Evolutionary conservation across 1,140 invertebrate species (phyloP).

Genomic region (Drosophila sulfurigaster): DNA sequence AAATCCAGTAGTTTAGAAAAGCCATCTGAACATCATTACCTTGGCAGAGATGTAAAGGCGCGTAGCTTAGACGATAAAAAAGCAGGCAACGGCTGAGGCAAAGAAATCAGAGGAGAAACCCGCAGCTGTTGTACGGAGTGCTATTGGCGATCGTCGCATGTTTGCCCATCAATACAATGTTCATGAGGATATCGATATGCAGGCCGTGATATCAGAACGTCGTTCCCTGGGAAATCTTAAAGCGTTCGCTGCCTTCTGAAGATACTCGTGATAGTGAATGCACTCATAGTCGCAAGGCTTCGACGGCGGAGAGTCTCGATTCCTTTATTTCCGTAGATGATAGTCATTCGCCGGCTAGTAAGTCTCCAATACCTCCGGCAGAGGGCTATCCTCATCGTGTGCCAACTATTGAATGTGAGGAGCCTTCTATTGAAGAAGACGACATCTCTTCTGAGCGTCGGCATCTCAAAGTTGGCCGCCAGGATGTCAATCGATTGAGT

Average conservation of each 20-base stretch:
- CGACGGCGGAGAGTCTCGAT: constrained; percentile 87
- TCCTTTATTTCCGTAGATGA: constrained; percentile 85
- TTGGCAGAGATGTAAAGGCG: constrained; percentile 87
- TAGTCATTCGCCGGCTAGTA: constrained; percentile 75
- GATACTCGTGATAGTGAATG: constrained; percentile 81
- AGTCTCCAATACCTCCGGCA: constrained; percentile 65
- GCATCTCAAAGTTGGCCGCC: constrained; percentile 72
- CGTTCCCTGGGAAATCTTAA: constrained; percentile 86
- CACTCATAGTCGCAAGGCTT: constrained; percentile 83
- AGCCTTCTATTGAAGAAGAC: constrained; percentile 80
- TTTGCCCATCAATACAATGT: constrained; percentile 81
- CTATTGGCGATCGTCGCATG: constrained; percentile 80
- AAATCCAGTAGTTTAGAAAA: constrained; percentile 87
- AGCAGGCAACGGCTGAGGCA: constrained; percentile 51
- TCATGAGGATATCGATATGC: constrained; percentile 86
- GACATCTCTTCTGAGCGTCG: constrained; percentile 69
- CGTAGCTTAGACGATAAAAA: constrained; percentile 86
- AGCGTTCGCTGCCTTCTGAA: constrained; percentile 79
- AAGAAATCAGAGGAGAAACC: constrained; percentile 76
- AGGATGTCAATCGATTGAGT: constrained; percentile 76
- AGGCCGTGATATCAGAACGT: constrained; percentile 87
- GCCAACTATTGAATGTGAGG: constrained; percentile 83
- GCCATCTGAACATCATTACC: constrained; percentile 84
- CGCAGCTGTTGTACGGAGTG: constrained; percentile 54
- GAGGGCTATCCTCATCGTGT: constrained; percentile 77